Base-by-base conservation (phyloP, 2,797 vertebrate species). In the Catharus ustulatus region DNA sequence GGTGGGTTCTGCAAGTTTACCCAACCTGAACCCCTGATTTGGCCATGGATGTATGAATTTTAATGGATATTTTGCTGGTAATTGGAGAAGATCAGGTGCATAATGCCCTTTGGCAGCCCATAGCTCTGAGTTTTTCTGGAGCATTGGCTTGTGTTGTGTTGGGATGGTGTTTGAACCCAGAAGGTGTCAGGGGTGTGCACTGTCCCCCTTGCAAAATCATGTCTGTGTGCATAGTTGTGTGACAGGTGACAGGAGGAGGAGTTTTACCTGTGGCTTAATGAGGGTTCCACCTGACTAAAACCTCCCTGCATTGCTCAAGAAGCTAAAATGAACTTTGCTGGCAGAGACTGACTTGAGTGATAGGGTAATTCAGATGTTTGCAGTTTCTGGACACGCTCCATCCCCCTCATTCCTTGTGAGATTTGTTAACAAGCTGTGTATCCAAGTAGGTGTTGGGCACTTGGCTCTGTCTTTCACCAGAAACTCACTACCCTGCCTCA, bases 211-310 rank as follows among this genome's bases (percentile, higher is more conserved):
- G 79, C 91, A 88, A 88, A 93, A 83, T 40, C 80, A 43, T 67
- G 17, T 43, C 46, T 1, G 0, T 68, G 29, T 78, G 46, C 68
- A 30, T 84, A 79, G 73, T 9, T 94, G 19, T 43, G 75, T 95
- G 93, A 78, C 75, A 91, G 89, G 57, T 93, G 93, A 87, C 91
- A 89, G 63, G 26, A 83, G 61, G 64, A 85, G 76, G 58, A 76
- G 77, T 46, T 84, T 64, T 71, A 61, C 29, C 74, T 77, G 61
- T 83, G 61, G 46, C 61, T 87, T 82, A 94, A 87, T 82, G 75
- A 57, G 52, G 84, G 30, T 93, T 94, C 84, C 72, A 87, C 93
- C 74, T 87, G 72, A 64, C 15, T 38, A 71, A 88, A 95, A 81
- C 54, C 72, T 88, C 55, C 32, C 5, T 43, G 1, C 24, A 2